phyloP scores from a whole-genome alignment of 2,797 vertebrate genomes.

The Neopelma chrysocephalum region DNA sequence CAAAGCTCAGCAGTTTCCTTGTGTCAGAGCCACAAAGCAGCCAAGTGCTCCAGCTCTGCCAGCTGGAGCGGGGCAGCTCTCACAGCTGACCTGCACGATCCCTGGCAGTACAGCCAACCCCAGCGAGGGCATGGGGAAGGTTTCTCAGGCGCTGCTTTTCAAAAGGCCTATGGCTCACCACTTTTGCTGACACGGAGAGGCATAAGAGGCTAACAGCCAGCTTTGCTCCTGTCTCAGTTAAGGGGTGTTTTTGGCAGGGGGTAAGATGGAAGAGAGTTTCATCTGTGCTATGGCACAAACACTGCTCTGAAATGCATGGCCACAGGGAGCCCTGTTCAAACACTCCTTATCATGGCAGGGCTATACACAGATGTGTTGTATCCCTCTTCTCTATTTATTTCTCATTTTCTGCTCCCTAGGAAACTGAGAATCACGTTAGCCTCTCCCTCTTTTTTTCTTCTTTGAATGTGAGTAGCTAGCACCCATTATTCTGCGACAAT shows the following conservation, averaged over 20 bases:
- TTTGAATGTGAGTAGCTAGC: constrained; percentile 21
- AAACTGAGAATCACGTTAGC: constrained; percentile 28
- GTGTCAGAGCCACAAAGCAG: background rate
- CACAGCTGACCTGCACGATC: background rate
- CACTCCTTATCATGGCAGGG: background rate
- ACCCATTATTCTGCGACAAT: constrained; percentile 57
- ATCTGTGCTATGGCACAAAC: background rate
- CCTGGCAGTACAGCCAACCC: accelerated
- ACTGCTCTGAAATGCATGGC: background rate
- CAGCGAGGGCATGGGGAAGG: accelerated
- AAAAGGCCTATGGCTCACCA: background rate
- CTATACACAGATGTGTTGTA: background rate
- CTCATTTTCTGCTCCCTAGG: constrained; percentile 23
- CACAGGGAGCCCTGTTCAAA: background rate
- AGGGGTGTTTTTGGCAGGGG: background rate
- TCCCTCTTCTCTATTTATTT: constrained; percentile 25
- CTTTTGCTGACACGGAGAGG: background rate
- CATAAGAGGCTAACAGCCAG: background rate
- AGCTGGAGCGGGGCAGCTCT: background rate
- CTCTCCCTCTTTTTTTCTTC: constrained; percentile 23
- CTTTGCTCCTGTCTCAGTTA: background rate
- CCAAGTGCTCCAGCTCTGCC: background rate
- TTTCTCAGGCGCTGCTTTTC: background rate
- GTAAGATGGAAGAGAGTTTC: background rate
- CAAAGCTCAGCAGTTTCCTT: background rate